phyloP scores from a whole-genome alignment of 2,113 vertebrate species.

The Urocynchramus pylzowi region DNA sequence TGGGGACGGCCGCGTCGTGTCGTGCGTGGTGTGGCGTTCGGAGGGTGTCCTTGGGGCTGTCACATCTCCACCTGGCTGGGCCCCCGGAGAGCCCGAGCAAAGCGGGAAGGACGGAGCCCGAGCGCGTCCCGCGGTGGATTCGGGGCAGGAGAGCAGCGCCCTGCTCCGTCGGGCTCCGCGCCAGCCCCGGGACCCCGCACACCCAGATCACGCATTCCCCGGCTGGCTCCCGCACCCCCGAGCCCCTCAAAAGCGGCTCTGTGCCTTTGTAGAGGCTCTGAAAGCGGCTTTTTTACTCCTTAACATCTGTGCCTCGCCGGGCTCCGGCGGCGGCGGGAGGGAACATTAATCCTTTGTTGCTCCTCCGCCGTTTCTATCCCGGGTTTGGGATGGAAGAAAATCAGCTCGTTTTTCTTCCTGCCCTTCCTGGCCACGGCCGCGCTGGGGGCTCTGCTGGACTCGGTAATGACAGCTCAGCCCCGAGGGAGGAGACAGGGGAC shows the following conservation, averaged over 20 bases:
- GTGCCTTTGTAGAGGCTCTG: conserved; percentile 3
- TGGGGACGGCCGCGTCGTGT: fast-evolving
- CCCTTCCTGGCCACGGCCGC: conserved; percentile 1
- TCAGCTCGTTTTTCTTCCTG: conserved; percentile 4
- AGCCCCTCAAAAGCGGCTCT: conserved; percentile 39
- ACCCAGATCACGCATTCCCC: too few species aligned
- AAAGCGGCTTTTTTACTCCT: conserved; percentile 42
- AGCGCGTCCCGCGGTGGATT: too few species aligned
- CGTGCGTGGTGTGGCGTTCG: fast-evolving
- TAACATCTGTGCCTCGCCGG: conserved; percentile 15
- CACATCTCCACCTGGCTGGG: not conserved
- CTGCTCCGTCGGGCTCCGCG: too few species aligned
- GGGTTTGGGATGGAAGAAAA: not conserved
- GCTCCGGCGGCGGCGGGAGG: not conserved
- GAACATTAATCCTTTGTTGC: conserved; percentile 54
- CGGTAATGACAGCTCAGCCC: not conserved
- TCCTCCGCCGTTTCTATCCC: conserved; percentile 15
- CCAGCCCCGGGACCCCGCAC: not conserved
- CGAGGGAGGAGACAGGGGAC: not conserved
- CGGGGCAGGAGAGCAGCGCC: too few species aligned
- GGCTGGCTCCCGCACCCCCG: not conserved
- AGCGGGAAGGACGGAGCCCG: too few species aligned
- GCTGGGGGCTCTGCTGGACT: not conserved
- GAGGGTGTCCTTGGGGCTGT: too few species aligned
- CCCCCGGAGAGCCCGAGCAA: not conserved